These are phyloP conservation scores for Darevskia mixta DNA, from an alignment of 2,797 vertebrate genomes.

Conservation along the genomic window DNA sequence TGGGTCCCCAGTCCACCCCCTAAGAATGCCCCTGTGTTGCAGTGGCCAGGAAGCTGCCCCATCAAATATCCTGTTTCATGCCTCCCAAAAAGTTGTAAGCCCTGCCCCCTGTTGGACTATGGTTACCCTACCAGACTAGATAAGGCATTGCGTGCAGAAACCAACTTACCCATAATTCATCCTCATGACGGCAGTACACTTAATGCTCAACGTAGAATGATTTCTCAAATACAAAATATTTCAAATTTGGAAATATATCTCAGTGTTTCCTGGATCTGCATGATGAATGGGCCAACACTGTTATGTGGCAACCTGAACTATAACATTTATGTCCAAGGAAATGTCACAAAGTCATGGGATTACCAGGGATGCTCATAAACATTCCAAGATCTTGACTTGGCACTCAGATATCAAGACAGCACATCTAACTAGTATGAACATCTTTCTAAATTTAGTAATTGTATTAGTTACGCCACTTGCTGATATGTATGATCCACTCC, in stretches of 20 bases:
- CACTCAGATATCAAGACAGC: background rate
- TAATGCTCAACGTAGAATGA: background rate
- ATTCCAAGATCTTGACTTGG: conserved; percentile 11
- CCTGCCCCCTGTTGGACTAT: background rate
- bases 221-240: background rate
- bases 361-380: background rate
- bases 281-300: background rate
- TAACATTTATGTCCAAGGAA: conserved; percentile 15
- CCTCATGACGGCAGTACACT: background rate
- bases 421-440: background rate
- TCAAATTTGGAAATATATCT: conserved; percentile 11
- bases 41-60: background rate
- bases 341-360: background rate
- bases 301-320: background rate
- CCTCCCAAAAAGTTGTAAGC: background rate
- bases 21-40: background rate
- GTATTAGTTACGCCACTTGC: background rate
- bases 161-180: background rate
- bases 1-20: too few relatives aligned
- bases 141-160: background rate
- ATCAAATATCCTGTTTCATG: background rate
- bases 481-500: background rate
- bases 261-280: conserved; percentile 14
- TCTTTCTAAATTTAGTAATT: conserved; percentile 1
- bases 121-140: background rate